These are phyloP conservation scores for Mechanitis mazaeus DNA, from an alignment of 2,888 invertebrate species.

Conservation along the genomic window DNA sequence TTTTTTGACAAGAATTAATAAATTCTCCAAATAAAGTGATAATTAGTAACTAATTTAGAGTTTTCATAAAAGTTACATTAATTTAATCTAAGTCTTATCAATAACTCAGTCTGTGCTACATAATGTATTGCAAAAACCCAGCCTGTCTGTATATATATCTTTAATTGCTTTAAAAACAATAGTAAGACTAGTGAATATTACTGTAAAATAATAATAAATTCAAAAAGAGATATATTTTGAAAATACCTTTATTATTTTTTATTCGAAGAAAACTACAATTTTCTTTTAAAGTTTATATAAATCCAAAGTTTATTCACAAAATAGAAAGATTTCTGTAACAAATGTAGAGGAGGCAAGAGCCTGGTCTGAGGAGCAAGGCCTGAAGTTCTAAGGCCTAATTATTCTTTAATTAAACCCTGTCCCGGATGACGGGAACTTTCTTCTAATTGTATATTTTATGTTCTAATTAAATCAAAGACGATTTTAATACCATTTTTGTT, in stretches of 20 bases:
- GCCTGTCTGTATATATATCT: too few relatives aligned
- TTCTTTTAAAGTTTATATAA: not conserved
- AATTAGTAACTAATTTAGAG: too few relatives aligned
- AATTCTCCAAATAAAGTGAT: too few relatives aligned
- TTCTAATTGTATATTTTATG: slow-evolving; percentile 25
- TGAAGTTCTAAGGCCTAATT: slow-evolving; percentile 30
- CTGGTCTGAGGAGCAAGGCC: slow-evolving; percentile 27
- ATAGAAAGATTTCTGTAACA: slow-evolving; percentile 10
- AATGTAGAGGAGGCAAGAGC: slow-evolving; percentile 21
- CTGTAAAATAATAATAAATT: not conserved
- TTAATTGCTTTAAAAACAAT: too few relatives aligned
- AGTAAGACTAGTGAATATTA: too few relatives aligned
- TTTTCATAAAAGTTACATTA: too few relatives aligned
- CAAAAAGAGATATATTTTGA: not conserved
- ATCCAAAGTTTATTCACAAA: slow-evolving; percentile 9
- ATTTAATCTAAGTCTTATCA: too few relatives aligned
- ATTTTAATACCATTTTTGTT: slow-evolving; percentile 6
- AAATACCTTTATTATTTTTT: not conserved
- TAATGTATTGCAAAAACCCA: too few relatives aligned
- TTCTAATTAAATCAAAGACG: slow-evolving; percentile 18
- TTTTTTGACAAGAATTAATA: too few relatives aligned
- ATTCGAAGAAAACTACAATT: not conserved
- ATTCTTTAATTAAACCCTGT: slow-evolving; percentile 32
- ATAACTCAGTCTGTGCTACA: too few relatives aligned
- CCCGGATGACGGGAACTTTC: slow-evolving; percentile 27